A percentile compares a stretch with the other conserved stretches of the same genome.
Conservation (phyloP, 1,140 invertebrate genomes). For the Helicoverpa armigera region DNA sequence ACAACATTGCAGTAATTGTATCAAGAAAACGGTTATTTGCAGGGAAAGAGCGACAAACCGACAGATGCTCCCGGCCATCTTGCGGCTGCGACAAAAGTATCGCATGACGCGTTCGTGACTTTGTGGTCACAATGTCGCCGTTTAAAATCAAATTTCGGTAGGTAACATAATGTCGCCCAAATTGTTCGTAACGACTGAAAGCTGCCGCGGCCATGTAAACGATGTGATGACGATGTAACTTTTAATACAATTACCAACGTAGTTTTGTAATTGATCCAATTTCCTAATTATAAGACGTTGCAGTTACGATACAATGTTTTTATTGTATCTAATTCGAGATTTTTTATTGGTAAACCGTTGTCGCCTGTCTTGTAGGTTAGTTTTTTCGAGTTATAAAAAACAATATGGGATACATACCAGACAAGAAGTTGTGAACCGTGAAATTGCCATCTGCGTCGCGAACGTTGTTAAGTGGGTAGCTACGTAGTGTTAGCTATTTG, state of each 20-base stretch:
- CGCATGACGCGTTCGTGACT: constrained; percentile 74
- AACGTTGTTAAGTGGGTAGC: constrained; percentile 60
- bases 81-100: constrained; percentile 69
- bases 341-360: not conserved
- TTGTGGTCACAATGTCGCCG: constrained; percentile 79
- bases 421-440: constrained; percentile 61
- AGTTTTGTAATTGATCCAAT: constrained; percentile 48
- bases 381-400: constrained; percentile 60
- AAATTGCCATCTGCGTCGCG: constrained; percentile 67
- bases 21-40: constrained; percentile 76
- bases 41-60: constrained; percentile 82
- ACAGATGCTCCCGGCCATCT: constrained; percentile 85
- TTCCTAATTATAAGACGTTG: constrained; percentile 50
- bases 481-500: constrained; percentile 54
- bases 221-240: constrained; percentile 54
- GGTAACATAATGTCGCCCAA: constrained; percentile 65
- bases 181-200: constrained; percentile 65
- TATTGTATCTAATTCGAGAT: not conserved
- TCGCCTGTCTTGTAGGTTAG: constrained; percentile 19
- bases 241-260: constrained; percentile 46
- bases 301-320: constrained; percentile 15
- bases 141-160: constrained; percentile 81
- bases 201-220: constrained; percentile 59
- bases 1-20: constrained; percentile 76
- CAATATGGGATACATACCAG: constrained; percentile 57